Conservation (phyloP, 1,140 invertebrate genomes). For the Monomorium pharaonis region DNA sequence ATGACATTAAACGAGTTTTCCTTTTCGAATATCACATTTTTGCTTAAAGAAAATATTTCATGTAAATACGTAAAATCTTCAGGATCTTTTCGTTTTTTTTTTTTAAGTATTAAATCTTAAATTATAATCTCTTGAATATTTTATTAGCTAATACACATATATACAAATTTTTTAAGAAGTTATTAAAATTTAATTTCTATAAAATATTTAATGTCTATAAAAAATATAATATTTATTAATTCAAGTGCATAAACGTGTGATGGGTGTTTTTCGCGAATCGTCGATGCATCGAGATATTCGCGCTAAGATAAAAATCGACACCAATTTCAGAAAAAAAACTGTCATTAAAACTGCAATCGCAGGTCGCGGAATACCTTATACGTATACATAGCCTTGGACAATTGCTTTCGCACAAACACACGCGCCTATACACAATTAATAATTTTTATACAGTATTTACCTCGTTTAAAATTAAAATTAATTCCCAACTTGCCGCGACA, state of each 20-base stretch:
- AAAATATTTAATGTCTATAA: no score
- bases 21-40: no score
- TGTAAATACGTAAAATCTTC: neutral
- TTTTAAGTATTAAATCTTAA: neutral
- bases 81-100: neutral
- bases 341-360: neutral
- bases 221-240: no score
- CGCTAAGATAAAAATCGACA: neutral
- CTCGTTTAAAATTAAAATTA: constrained; percentile 21
- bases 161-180: neutral
- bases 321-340: neutral
- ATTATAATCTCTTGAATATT: neutral
- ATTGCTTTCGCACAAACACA: neutral
- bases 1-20: no score
- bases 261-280: neutral
- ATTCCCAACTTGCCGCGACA: neutral
- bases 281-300: neutral
- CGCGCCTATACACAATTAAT: neutral
- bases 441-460: neutral
- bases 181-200: neutral
- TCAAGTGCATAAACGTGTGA: no score
- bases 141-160: no score
- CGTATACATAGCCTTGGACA: neutral
- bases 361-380: neutral
- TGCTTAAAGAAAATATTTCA: no score